Percentiles rank a stretch among this genome's conserved stretches.
These are phyloP conservation scores for Gorsachius goisagi DNA, from an alignment of 2,113 vertebrate species.

Conservation along the genomic window DNA sequence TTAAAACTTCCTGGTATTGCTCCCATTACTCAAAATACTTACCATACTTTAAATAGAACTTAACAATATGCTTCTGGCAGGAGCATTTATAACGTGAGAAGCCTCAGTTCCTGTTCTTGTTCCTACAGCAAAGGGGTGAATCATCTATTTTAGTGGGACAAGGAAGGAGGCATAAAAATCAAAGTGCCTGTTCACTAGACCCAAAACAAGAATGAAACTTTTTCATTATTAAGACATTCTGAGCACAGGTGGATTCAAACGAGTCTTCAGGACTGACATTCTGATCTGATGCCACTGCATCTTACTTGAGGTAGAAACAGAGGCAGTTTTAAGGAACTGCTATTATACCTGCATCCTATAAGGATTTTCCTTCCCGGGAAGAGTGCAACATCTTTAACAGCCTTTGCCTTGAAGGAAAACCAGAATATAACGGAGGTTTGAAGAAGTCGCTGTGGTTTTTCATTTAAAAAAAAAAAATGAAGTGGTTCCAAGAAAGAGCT, in stretches of 20 bases:
- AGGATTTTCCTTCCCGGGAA: neutral
- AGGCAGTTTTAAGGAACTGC: neutral
- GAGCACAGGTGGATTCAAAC: neutral
- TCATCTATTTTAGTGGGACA: neutral
- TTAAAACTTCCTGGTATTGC: neutral
- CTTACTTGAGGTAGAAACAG: neutral
- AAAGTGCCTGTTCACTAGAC: neutral
- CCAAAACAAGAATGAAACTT: neutral
- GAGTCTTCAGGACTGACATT: neutral
- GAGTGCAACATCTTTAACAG: accelerated
- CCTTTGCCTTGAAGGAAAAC: neutral
- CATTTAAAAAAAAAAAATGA: neutral
- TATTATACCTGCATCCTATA: neutral
- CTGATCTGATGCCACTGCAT: neutral
- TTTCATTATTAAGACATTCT: neutral
- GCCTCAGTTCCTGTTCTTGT: neutral
- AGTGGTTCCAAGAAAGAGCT: neutral
- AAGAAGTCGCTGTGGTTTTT: neutral
- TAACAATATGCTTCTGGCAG: neutral
- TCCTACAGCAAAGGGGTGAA: neutral
- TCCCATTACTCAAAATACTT: neutral
- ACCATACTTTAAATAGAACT: neutral
- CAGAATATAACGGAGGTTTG: neutral
- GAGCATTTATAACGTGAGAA: neutral
- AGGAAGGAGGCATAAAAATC: neutral